Evolutionary conservation across 1,140 invertebrate genomes (phyloP).

Genomic region (Drosophila takahashii): DNA sequence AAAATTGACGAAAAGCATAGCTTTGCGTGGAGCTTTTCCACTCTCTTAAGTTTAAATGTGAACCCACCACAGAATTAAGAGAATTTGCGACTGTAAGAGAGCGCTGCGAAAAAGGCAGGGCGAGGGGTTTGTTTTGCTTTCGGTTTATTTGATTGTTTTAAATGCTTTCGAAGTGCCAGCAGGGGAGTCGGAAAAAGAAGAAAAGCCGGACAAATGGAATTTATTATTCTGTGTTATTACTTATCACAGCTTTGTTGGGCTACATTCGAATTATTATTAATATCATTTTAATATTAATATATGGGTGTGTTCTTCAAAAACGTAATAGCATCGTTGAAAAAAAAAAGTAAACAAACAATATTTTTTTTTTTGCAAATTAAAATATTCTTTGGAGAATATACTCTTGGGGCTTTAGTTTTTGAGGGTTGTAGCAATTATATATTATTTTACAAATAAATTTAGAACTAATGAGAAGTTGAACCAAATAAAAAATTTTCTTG

Average conservation of each 20-base stretch:
- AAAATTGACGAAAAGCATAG: background rate
- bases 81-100: background rate
- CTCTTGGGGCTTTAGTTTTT: too few species aligned
- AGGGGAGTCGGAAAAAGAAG: background rate
- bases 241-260: background rate
- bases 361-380: too few species aligned
- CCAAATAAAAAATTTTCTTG: too few species aligned
- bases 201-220: background rate
- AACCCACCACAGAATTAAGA: conserved; percentile 10
- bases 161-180: conserved; percentile 17
- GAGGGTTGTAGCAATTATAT: too few species aligned
- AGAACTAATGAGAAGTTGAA: too few species aligned
- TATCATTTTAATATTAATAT: too few species aligned
- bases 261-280: too few species aligned
- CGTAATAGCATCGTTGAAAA: too few species aligned
- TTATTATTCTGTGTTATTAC: background rate
- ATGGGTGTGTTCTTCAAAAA: too few species aligned
- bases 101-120: background rate
- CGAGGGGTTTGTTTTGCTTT: conserved; percentile 42
- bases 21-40: conserved; percentile 24
- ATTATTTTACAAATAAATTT: too few species aligned
- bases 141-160: conserved; percentile 20
- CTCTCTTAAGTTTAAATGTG: background rate
- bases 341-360: too few species aligned
- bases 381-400: too few species aligned